Base-by-base conservation (phyloP, 2,888 invertebrate species). In the Sminthurinus aureus region DNA sequence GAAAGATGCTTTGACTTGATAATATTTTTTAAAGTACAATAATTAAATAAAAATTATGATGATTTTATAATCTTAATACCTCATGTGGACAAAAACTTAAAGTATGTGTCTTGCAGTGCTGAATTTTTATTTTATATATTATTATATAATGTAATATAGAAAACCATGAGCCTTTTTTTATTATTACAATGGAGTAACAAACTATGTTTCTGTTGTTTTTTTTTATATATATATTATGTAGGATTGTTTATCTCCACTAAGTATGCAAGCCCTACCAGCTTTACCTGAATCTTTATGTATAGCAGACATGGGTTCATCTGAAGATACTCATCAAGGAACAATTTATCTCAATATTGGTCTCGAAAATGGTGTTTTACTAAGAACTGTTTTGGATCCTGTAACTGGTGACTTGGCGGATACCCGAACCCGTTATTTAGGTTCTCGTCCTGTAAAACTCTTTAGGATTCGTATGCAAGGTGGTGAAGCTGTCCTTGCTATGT, bases 321-420 rank as follows among this genome's bases (percentile, higher is more conserved):
- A 90, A 66, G 91, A 91, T 8, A 89, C 88, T n/a, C 90, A 90
- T 18, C 91, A 91, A 77, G 95, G 96, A 85, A 94, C 94, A 52
- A 92, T 98, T 24, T 98, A 98, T 91, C 92, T 99, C 51, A 99
- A 99, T 90, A 98, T 99, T 90, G 99, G 99, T 0, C 92, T 99
- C 38, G 97, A 97, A 91, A 99, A 99, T 91, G 99, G 99, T 82
- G 98, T 98, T 51, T 91, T 99, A 84, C 91, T 99, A 82, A 92
- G 99, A 89, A 98, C 98, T 1, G 98, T 98, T 3, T 91, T 99
- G 58, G 99, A 99, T 91, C 96, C 96, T 0, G 96, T 98, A 24
- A 97, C 97, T 71, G 99, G 99, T 0, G 98, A 98, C 90, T 92
- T 99, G 88, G 96, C 98, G 3, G 99, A 99, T 90, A 99, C 99